phyloP scores from a whole-genome alignment of 2,113 vertebrate genomes.

The Pseudolaguvia tuberculata region DNA sequence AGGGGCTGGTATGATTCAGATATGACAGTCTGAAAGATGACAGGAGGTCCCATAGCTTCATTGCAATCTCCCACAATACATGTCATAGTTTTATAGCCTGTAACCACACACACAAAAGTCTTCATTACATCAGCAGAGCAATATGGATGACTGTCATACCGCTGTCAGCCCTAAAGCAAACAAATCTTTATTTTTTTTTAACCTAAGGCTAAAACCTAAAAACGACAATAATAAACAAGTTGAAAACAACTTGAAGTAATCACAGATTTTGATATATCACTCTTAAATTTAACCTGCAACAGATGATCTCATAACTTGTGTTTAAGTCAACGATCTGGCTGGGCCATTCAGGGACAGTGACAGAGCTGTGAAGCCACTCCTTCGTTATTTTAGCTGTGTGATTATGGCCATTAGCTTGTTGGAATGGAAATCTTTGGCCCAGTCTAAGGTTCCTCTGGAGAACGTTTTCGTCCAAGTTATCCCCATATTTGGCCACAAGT shows the following conservation, averaged over 20 bases:
- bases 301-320: background rate
- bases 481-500: too few species aligned
- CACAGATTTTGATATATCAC: background rate
- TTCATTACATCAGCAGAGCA: slow-evolving; percentile 5
- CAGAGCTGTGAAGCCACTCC: too few species aligned
- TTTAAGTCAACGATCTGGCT: too few species aligned
- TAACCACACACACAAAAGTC: background rate
- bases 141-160: background rate
- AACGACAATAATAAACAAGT: background rate
- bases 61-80: slow-evolving; percentile 6
- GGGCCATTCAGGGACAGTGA: too few species aligned
- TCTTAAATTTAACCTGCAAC: background rate
- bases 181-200: background rate
- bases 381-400: too few species aligned
- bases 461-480: too few species aligned
- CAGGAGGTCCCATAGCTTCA: slow-evolving; percentile 17
- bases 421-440: too few species aligned
- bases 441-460: too few species aligned
- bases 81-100: slow-evolving; percentile 15
- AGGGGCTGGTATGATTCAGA: slow-evolving; percentile 17
- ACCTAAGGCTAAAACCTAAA: background rate
- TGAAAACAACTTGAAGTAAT: background rate
- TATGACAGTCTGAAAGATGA: slow-evolving; percentile 11
- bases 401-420: too few species aligned
- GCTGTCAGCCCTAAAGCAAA: background rate